A percentile compares a stretch with the other conserved stretches of the same genome.
Evolutionary conservation across 2,888 invertebrate genomes (phyloP).

Genomic region (Lepidocyrtinus sp.): DNA sequence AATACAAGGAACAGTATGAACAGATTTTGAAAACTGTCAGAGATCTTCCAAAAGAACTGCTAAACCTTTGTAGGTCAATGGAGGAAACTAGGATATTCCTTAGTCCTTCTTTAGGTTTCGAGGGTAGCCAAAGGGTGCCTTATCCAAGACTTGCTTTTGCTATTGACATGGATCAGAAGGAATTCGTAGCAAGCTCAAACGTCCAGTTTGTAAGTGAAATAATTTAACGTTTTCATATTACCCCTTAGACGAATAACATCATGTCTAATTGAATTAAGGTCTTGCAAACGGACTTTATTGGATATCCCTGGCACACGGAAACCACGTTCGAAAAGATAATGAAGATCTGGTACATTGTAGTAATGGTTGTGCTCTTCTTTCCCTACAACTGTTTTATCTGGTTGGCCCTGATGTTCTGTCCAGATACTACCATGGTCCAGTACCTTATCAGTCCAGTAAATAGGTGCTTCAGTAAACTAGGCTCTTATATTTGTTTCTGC

Average conservation of each 20-base stretch:
- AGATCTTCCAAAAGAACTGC: constrained; percentile 73
- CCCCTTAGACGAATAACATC: too few relatives aligned
- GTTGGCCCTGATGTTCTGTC: constrained; percentile 3
- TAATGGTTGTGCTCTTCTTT: background rate
- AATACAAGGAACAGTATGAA: constrained; percentile 78
- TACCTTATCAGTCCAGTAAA: constrained; percentile 21
- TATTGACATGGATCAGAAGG: constrained; percentile 80
- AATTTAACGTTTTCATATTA: background rate
- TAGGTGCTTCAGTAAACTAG: constrained; percentile 6
- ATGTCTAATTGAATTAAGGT: too few relatives aligned
- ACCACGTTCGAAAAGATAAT: background rate
- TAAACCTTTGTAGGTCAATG: constrained; percentile 80
- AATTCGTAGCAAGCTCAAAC: constrained; percentile 84
- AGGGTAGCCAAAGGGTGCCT: constrained; percentile 74
- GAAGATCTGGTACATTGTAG: background rate
- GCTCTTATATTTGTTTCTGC: background rate
- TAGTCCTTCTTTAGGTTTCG: constrained; percentile 75
- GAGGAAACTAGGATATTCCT: constrained; percentile 81
- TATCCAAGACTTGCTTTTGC: constrained; percentile 81
- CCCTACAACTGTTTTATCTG: constrained; percentile 22
- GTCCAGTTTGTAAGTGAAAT: constrained; percentile 77
- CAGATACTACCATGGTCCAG: background rate
- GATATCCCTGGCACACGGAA: background rate
- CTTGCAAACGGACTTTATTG: background rate
- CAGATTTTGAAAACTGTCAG: constrained; percentile 74